Evolutionary conservation across 2,888 invertebrate species (phyloP), one percentile per base, ranked within the genome.

Genomic region (Limenitis camilla): DNA sequence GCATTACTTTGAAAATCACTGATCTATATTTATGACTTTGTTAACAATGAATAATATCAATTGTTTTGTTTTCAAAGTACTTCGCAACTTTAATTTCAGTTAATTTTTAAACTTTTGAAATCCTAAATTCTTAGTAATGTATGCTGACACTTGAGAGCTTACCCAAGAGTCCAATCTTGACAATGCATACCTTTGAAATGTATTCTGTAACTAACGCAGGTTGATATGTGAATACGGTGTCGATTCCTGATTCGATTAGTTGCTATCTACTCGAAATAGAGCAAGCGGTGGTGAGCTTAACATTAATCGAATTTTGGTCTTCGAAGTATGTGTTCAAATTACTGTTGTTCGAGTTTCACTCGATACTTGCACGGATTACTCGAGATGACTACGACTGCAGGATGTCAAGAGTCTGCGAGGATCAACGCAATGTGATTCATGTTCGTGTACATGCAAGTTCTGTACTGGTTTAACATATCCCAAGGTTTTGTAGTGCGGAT

Each of bases 241-340:
- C 64, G 62, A 71, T 73, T 73, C 64, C 68, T 69, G 68, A 76
- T 78, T 76, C 74, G 72, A 78, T 77, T 77, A 78, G 68, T 72
- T 65, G 69, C 67, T 72, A 68, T 71, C 70, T 72, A 74, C 72
- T 78, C 67, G 73, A 74, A 74, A 67, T 46, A 38, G 11, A 31
- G 31, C 32, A 27, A 53, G 45, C 42, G 53, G 56, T 52, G 36
- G 45, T 47, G 47, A 7, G 47, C 28, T 50, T 33, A 80, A 76
- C 78, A 76, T 81, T 83, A 83, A 85, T 85, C 81, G 83, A 79
- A 83, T 85, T 77, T 81, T 75, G 76, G 76, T 76, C 71, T 76
- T 72, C 77, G 80, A 77, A 81, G 81, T 74, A 72, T 72, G 72
- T 76, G 81, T 76, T 81, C 81, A 72, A 76, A 78, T 81, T 78